Evolutionary conservation across 2,797 vertebrate genomes (phyloP), one percentile per base, ranked within the genome.

Genomic region (Clarias fuscus): DNA sequence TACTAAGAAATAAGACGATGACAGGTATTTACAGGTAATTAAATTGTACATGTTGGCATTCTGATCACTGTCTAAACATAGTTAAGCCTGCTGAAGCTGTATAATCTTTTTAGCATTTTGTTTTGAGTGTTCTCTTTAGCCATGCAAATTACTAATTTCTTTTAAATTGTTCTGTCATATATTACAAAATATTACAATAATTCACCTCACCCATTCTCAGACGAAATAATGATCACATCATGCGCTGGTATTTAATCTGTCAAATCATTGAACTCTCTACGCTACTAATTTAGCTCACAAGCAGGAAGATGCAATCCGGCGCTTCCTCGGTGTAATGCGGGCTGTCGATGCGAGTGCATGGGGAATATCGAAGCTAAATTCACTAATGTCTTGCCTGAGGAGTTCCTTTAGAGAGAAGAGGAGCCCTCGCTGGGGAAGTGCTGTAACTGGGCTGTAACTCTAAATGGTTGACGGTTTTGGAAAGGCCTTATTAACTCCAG

Each of bases 311-410:
- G 73, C 24, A 71, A 83, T 83, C 62, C 78, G 81, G n/a, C 30
- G 18, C 56, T 78, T 62, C 64, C 81, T 56, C 18, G 13, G n/a
- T 68, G 53, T 78, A 83, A 82, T 67, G 18, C 64, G 14, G 72
- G 24, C n/a, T 61, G 72, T 37, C 53, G 27, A 20, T 77, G 37
- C 58, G 56, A 15, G n/a, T 81, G 62, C 30, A 24, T 27, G 43
- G 82, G 73, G 84, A 87, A 86, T 78, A 58, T 37, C 64, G 5
- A 37, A 61, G 15, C 65, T 64, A 81, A 81, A 81, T 87, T 67
- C 56, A 68, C 75, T 87, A 71, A 84, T 72, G 86, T 79, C 37
- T 84, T 84, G 86, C 73, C 77, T 58, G 40, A 40, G 64, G 86
- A 73, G 48, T 72, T 77, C 58, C 67, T 81, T 81, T 81, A 80